Base-by-base conservation (phyloP, 53 echinoderm and acorn worm species). In the Paracentrotus lividus region DNA sequence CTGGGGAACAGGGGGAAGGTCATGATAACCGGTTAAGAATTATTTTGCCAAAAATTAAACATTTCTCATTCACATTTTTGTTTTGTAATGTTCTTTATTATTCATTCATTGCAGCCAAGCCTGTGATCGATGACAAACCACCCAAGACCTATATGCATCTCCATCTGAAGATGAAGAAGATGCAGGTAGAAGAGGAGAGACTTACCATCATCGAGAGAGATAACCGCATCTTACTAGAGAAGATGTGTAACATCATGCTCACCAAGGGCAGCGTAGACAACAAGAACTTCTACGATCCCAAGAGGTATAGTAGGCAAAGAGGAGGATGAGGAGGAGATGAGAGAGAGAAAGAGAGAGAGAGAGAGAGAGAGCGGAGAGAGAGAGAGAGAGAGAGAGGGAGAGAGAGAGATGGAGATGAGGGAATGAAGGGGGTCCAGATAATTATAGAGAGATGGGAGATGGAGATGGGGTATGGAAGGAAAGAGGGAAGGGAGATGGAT, bases 111-210 rank as follows among this genome's bases (percentile, higher is more conserved):
- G 32, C 65, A 99, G 99, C 99, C 55, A 93, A 93, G 88, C 92
- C 96, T 4, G 96, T 99, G n/a, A 96, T 99, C 42, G 99, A 99
- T 94, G 96, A 99, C 94, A 95, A 93, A 32, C 99, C 99, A 3
- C 99, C 99, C 15, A 96, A 94, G 94, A 99, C 96, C 49, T 99
- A 99, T 96, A 95, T 97, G 93, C 99, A 99, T 76, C 94, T 97
- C 57, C 97, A 97, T 86, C 94, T 99, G 27, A 99, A 99, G 64
- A 94, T 96, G 92, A 99, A 97, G 96, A 99, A 99, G 84, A 93
- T 99, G 44, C 99, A 99, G 96, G 96, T 99, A 90, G 99, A 99
- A 90, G 99, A 97, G 93, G 99, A 99, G 92, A 94, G 99, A 29
- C 96, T 95, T 4, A 95, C 96, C 10, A 96, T 89, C 55, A 97